Base-by-base conservation (phyloP, 2,888 invertebrate genomes). In the Parapristionchus giblindavisi region DNA sequence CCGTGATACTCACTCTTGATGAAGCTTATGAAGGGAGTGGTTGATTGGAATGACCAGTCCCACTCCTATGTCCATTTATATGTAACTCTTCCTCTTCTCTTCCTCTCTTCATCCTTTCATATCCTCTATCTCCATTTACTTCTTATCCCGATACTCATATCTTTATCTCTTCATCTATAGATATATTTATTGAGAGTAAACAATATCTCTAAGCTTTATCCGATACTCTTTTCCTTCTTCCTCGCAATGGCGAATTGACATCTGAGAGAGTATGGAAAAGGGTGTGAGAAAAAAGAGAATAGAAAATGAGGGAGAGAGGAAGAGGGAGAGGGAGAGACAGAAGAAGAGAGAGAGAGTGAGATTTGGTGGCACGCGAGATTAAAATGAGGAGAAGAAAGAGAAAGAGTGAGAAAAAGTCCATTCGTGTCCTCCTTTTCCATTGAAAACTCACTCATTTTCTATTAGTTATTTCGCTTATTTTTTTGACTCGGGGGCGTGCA, bases 201-300 rank as follows among this genome's bases (percentile, higher is more conserved):
- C 61, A 38, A 61, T 38, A 61, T n/a, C n/a, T n/a, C n/a, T 36
- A 61, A 61, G 40, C 63, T 65, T 65, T 36, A 43, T 43, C 43
- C 43, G 63, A 43, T 43, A 65, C n/a, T n/a, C n/a, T n/a, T n/a
- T n/a, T n/a, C n/a, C n/a, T n/a, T n/a, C n/a, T n/a, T n/a, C n/a
- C n/a, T n/a, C 63, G 63, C 63, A 43, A 65, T 65, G 63, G 36
- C n/a, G n/a, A n/a, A n/a, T n/a, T n/a, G 63, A 65, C 40, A 36
- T 17, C 43, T 43, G 63, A 65, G 63, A 65, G 40, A 43, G 43
- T 40, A 43, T 65, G 43, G 63, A 43, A n/a, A 29, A 65, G 63
- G 43, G 29, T 43, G 63, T 29, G 11, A 61, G 40, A 38, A 36
- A 38, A 38, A 36, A 29, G 27, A 43, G 27, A 29, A 17, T 21